A percentile compares a stretch with the other conserved stretches of the same genome.
Evolutionary conservation across 1,140 invertebrate species (phyloP).

Genomic region (Ostrea edulis): DNA sequence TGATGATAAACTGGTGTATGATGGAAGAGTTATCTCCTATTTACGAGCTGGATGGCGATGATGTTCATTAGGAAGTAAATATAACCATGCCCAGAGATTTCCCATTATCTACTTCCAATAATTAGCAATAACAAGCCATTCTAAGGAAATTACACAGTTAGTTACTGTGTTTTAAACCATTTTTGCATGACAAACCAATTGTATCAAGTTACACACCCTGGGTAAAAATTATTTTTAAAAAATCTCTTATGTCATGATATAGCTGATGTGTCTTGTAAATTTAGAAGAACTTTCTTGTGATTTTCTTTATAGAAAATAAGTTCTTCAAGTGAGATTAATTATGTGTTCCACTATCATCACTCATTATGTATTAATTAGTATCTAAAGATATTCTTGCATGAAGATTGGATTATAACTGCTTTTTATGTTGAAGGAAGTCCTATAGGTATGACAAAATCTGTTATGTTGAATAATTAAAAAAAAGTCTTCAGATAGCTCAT

Average conservation of each 20-base stretch:
- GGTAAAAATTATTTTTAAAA: neutral
- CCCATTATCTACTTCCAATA: neutral
- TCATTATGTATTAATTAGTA: neutral
- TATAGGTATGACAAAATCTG: too few species aligned
- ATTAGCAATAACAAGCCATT: neutral
- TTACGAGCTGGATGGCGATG: neutral
- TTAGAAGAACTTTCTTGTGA: neutral
- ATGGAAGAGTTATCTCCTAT: conserved; percentile 14
- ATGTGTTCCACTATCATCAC: neutral
- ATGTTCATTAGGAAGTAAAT: neutral
- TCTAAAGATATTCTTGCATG: too few species aligned
- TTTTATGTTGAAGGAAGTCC: too few species aligned
- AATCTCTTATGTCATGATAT: neutral
- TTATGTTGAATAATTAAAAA: neutral
- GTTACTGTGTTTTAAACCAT: too few species aligned
- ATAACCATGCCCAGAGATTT: neutral
- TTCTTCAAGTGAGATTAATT: neutral
- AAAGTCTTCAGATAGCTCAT: neutral
- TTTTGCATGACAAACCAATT: too few species aligned
- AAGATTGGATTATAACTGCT: too few species aligned
- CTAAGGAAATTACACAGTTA: too few species aligned
- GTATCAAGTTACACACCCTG: neutral
- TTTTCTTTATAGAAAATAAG: neutral
- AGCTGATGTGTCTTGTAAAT: neutral
- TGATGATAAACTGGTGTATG: neutral